phyloP scores from a whole-genome alignment of 2,113 vertebrate genomes.

The Amphiprion percula region DNA sequence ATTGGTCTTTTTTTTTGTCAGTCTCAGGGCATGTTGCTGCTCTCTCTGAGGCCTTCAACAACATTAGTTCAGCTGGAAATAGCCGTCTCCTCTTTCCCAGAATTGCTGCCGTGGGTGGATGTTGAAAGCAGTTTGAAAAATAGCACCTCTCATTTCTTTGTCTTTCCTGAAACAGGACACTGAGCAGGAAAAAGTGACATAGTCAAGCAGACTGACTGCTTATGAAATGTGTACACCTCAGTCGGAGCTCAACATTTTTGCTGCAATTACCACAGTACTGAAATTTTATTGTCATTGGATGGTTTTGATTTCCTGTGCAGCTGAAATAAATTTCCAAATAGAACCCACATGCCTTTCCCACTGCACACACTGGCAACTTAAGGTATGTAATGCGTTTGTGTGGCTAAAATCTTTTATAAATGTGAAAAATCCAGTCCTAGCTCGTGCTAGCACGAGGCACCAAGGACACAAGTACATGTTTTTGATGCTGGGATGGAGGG shows the following conservation, averaged over 20 bases:
- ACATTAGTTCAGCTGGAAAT: conserved; percentile 62
- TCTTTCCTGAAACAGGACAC: conserved; percentile 56
- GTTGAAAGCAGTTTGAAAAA: conserved; percentile 51
- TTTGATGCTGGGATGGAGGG: conserved; percentile 8
- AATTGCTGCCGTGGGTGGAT: conserved; percentile 47
- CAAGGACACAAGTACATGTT: conserved; percentile 37
- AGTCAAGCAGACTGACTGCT: conserved; percentile 1
- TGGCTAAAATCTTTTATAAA: conserved; percentile 28
- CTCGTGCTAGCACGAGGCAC: conserved; percentile 1
- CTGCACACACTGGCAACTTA: background rate
- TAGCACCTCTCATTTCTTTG: conserved; percentile 45
- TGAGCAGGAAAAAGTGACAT: conserved; percentile 12
- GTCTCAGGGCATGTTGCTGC: conserved; percentile 7
- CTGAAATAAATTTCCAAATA: background rate
- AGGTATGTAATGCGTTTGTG: background rate
- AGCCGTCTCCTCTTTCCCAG: conserved; percentile 48
- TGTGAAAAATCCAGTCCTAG: conserved; percentile 13
- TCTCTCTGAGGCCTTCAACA: conserved; percentile 37
- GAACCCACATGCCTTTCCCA: background rate
- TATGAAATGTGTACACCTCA: conserved; percentile 6
- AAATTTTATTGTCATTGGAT: background rate
- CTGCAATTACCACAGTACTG: background rate
- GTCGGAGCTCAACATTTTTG: background rate
- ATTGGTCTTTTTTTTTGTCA: conserved; percentile 32
- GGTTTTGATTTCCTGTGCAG: background rate